Percentiles rank a stretch among this genome's conserved stretches.
Conservation (phyloP, 2,888 invertebrate species). For the Carterocephalus palaemon region DNA sequence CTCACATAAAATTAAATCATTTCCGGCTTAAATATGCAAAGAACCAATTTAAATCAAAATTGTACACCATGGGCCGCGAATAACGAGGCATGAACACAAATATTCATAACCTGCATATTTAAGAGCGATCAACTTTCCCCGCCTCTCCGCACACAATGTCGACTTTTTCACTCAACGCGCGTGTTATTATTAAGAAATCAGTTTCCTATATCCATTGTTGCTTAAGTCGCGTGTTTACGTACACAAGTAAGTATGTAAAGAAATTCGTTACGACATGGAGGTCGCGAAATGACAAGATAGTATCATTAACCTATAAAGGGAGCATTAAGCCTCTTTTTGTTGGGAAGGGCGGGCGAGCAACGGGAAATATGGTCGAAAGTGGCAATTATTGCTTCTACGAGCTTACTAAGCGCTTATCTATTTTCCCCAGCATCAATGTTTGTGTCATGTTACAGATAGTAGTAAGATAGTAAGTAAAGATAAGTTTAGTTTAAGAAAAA, state of each 20-base stretch:
- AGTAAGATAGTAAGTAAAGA: neutral
- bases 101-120: slow-evolving; percentile 34
- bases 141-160: slow-evolving; percentile 39
- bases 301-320: slow-evolving; percentile 21
- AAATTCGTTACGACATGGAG: slow-evolving; percentile 22
- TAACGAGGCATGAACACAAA: slow-evolving; percentile 16
- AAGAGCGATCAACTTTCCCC: slow-evolving; percentile 47
- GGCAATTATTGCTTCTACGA: slow-evolving; percentile 10
- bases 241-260: slow-evolving; percentile 10
- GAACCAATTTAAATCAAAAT: slow-evolving; percentile 15
- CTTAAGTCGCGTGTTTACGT: slow-evolving; percentile 9
- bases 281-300: slow-evolving; percentile 13
- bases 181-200: slow-evolving; percentile 35
- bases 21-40: no score
- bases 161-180: slow-evolving; percentile 40
- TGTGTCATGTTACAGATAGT: neutral
- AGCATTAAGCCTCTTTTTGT: slow-evolving; percentile 18
- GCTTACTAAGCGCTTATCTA: neutral
- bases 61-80: slow-evolving; percentile 8
- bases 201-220: slow-evolving; percentile 39
- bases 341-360: slow-evolving; percentile 13
- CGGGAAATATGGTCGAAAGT: slow-evolving; percentile 17
- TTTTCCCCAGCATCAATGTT: slow-evolving; percentile 5
- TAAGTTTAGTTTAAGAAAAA: no score
- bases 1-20: no score